Conservation (phyloP, 2,797 vertebrate genomes). For the Typhlichthys eigenmanni region DNA sequence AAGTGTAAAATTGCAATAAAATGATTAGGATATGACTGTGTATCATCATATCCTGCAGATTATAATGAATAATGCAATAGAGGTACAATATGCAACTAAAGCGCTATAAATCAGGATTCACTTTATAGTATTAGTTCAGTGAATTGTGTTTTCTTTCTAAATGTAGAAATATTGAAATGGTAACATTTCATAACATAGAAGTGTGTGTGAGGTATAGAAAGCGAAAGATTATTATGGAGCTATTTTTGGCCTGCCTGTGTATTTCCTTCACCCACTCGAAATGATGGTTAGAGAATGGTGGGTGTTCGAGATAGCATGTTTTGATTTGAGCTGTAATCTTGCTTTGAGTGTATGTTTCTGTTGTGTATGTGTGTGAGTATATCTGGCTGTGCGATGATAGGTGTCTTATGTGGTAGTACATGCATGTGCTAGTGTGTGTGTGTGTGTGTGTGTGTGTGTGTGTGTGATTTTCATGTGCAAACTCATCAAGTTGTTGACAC, state of each 20-base stretch:
- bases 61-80: too few relatives aligned
- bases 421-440: too few relatives aligned
- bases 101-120: too few relatives aligned
- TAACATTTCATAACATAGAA: background rate
- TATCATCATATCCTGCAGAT: too few relatives aligned
- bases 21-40: too few relatives aligned
- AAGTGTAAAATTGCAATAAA: too few relatives aligned
- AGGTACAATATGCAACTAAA: too few relatives aligned
- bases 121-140: too few relatives aligned
- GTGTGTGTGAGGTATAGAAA: constrained; percentile 44
- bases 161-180: too few relatives aligned
- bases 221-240: constrained; percentile 51
- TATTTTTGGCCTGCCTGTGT: constrained; percentile 67
- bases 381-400: background rate
- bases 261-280: constrained; percentile 56
- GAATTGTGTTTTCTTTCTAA: too few relatives aligned
- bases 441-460: background rate
- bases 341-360: constrained; percentile 16
- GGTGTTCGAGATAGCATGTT: constrained; percentile 56
- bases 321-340: constrained; percentile 53
- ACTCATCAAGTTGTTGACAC: constrained; percentile 6
- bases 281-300: constrained; percentile 61
- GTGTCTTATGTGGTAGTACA: too few relatives aligned
- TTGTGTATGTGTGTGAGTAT: background rate
- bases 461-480: background rate